Conservation (phyloP, 2,888 invertebrate species). For the Zeuzera pyrina region DNA sequence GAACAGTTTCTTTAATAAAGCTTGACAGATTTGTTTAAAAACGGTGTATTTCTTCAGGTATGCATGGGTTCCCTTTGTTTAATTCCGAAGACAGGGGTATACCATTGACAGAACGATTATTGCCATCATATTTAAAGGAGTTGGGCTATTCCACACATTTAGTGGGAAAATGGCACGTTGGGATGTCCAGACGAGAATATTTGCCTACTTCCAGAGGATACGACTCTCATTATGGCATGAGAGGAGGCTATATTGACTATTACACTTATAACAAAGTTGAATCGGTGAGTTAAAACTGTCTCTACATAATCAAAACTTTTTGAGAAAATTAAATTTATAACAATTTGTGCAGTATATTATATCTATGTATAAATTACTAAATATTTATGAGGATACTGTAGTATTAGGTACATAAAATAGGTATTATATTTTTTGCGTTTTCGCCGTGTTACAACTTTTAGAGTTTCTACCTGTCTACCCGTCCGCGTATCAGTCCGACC, state of each 20-base stretch:
- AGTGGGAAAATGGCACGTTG: constrained; percentile 94
- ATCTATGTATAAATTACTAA: no score
- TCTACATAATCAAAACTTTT: no score
- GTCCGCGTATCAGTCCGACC: no score
- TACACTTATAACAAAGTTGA: constrained; percentile 69
- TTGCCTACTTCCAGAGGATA: constrained; percentile 85
- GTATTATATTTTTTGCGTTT: no score
- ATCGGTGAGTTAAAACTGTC: constrained; percentile 30
- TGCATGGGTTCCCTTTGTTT: constrained; percentile 53
- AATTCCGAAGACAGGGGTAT: constrained; percentile 63
- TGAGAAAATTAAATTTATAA: no score
- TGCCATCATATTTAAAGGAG: constrained; percentile 76
- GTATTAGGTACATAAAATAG: no score
- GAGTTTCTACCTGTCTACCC: no score
- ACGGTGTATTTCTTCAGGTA: constrained; percentile 33
- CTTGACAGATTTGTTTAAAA: not conserved
- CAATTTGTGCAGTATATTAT: no score
- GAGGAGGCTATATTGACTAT: constrained; percentile 84
- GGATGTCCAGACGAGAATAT: constrained; percentile 80
- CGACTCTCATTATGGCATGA: constrained; percentile 85
- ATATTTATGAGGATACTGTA: no score
- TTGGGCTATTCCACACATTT: constrained; percentile 85
- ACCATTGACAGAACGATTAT: constrained; percentile 65
- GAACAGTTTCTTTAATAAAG: no score
- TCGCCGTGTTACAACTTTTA: no score